A percentile compares a stretch with the other conserved stretches of the same genome.
phyloP scores from a whole-genome alignment of 2,888 invertebrate genomes.

The Apeira syringaria region DNA sequence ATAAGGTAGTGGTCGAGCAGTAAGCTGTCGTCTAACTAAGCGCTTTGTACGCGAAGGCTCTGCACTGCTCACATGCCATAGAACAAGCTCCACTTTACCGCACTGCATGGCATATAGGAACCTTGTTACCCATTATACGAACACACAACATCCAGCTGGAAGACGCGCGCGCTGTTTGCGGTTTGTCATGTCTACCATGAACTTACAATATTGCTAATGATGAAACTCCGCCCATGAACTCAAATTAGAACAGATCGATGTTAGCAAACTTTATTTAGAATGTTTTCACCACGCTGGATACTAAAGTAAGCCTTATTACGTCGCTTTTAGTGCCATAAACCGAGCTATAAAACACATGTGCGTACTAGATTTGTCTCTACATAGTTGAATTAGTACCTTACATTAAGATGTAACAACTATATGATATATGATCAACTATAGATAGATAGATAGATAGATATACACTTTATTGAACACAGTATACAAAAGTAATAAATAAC shows the following conservation, averaged over 20 bases:
- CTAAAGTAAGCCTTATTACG: too few relatives aligned
- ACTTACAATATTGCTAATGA: constrained; percentile 47
- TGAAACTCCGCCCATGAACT: constrained; percentile 29
- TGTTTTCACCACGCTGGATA: too few relatives aligned
- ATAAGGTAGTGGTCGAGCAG: too few relatives aligned
- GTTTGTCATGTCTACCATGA: constrained; percentile 53
- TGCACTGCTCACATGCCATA: constrained; percentile 5
- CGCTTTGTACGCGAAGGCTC: constrained; percentile 25
- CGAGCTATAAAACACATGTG: too few relatives aligned
- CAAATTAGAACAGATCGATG: constrained; percentile 26
- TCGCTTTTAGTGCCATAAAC: too few relatives aligned
- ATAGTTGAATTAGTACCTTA: too few relatives aligned
- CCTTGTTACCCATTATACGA: constrained; percentile 21
- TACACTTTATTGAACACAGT: too few relatives aligned
- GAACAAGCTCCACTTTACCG: constrained; percentile 10
- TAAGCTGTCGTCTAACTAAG: constrained; percentile 12
- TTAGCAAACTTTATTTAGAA: constrained; percentile 32
- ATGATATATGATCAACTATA: too few relatives aligned
- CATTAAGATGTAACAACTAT: too few relatives aligned
- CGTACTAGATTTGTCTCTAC: too few relatives aligned
- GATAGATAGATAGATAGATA: too few relatives aligned
- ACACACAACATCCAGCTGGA: constrained; percentile 42
- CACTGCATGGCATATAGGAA: constrained; percentile 1
- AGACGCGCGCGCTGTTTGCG: constrained; percentile 48
- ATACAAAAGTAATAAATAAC: too few relatives aligned